Base-by-base conservation (phyloP, 2,888 invertebrate genomes). In the Dichetophora obliterata region DNA sequence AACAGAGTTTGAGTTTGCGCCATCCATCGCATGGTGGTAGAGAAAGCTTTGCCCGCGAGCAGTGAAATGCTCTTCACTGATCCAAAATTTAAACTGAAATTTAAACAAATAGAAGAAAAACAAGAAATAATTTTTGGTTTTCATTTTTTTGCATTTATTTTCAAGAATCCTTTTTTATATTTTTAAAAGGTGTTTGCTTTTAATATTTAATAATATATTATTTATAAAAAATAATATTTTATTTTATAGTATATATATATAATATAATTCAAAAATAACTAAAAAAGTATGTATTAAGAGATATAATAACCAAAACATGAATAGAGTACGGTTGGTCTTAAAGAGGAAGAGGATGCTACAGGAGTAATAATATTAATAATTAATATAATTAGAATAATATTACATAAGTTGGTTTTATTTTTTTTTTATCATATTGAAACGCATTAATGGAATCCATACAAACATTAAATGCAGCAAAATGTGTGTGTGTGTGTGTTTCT, bases 131-230 rank as follows among this genome's bases (percentile, higher is more conserved):
- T n/a, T 65, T 65, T 65, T 65, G 65, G 65, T 65, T 65, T 27
- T 70, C 8, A 37, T 72, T 66, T 27, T 54, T 57, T 72, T 73
- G 19, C 11, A 75, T 71, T 78, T 77, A 27, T 71, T 59, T 70
- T 76, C 75, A 75, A 75, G 77, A 78, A 79, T 79, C 76, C 76
- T 73, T 79, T 80, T 79, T 74, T 19, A 75, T 77, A 50, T 74
- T 37, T 75, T 52, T 66, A 63, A 31, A 65, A 52, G 48, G 2
- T 66, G 66, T 48, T 59, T 54, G 31, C 65, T 76, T 76, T 68
- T 57, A 37, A 59, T 59, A 31, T 66, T 78, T 22, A 65, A 57
- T 34, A 43, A 43, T 43, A 73, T 24, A 24, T 24, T 22, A 24
- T 22, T 43, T 14, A 59, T 59, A 43, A 43, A 43, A 43, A 65